Conservation (phyloP, 2,113 vertebrate species). For the Eretmodus cyanostictus region DNA sequence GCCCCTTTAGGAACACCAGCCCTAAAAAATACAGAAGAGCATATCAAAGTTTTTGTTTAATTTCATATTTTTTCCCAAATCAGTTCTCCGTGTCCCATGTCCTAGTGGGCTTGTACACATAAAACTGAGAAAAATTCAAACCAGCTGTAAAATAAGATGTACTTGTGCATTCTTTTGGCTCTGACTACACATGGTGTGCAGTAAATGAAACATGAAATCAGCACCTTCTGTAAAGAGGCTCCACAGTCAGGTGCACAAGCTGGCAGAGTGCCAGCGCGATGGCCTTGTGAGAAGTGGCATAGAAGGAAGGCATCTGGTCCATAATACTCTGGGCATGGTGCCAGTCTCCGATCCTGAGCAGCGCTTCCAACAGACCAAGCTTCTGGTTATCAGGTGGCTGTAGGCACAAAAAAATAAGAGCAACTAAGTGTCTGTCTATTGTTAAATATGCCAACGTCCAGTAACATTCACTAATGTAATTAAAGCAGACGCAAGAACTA, state of each 20-base stretch:
- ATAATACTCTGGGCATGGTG: slow-evolving; percentile 94
- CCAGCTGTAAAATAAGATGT: neutral
- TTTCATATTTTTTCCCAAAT: neutral
- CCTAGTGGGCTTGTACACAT: neutral
- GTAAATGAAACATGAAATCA: neutral
- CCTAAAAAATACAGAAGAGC: slow-evolving; percentile 60
- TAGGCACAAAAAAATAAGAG: neutral
- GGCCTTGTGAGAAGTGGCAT: slow-evolving; percentile 89
- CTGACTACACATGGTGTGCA: neutral
- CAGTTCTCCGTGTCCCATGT: neutral
- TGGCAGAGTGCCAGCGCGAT: slow-evolving; percentile 92
- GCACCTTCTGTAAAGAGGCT: slow-evolving; percentile 94
- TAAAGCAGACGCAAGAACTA: neutral
- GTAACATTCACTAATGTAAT: neutral
- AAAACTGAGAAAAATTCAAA: neutral
- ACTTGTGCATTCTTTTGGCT: neutral
- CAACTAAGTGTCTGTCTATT: neutral
- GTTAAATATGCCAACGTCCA: neutral
- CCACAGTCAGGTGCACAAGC: slow-evolving; percentile 91
- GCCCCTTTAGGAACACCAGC: slow-evolving; percentile 93
- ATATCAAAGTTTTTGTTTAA: neutral
- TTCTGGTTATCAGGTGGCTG: slow-evolving; percentile 98
- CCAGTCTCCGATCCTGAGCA: slow-evolving; percentile 95
- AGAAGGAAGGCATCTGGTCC: slow-evolving; percentile 97
- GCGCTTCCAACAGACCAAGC: slow-evolving; percentile 90